Conservation (phyloP, 2,888 invertebrate genomes). For the Pseudolycoriella hygida region DNA sequence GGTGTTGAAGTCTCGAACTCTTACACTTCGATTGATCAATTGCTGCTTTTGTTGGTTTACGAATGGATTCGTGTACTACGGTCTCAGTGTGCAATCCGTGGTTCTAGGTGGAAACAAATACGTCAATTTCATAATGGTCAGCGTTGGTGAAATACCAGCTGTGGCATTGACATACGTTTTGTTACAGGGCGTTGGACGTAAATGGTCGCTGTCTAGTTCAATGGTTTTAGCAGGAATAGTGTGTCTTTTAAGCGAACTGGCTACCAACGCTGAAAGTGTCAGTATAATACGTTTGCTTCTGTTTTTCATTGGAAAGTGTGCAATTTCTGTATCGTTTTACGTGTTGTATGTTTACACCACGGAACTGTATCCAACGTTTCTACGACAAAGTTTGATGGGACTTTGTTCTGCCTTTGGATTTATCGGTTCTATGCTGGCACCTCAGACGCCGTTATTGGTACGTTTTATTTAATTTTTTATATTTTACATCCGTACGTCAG, state of each 20-base stretch:
- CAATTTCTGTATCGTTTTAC: slow-evolving; percentile 46
- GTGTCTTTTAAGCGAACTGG: slow-evolving; percentile 22
- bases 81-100: slow-evolving; percentile 60
- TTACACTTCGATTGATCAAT: slow-evolving; percentile 29
- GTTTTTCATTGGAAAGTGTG: slow-evolving; percentile 45
- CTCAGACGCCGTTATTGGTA: slow-evolving; percentile 46
- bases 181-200: slow-evolving; percentile 44
- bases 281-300: slow-evolving; percentile 18
- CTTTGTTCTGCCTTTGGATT: slow-evolving; percentile 52
- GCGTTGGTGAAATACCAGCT: slow-evolving; percentile 50
- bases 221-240: neutral
- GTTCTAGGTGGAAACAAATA: slow-evolving; percentile 55
- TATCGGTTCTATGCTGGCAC: slow-evolving; percentile 48
- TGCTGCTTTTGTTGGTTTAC: slow-evolving; percentile 67
- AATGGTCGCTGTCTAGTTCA: slow-evolving; percentile 35
- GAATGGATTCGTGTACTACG: slow-evolving; percentile 63
- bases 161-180: slow-evolving; percentile 44
- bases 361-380: slow-evolving; percentile 51
- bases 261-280: slow-evolving; percentile 7
- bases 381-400: slow-evolving; percentile 45
- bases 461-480: too few relatives aligned
- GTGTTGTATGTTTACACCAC: slow-evolving; percentile 49
- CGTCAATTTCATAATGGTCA: slow-evolving; percentile 45
- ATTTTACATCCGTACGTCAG: too few relatives aligned
- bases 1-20: slow-evolving; percentile 11